These are phyloP conservation scores for Poeciliopsis presidionis DNA, from an alignment of 2,797 vertebrate species.

Conservation along the genomic window DNA sequence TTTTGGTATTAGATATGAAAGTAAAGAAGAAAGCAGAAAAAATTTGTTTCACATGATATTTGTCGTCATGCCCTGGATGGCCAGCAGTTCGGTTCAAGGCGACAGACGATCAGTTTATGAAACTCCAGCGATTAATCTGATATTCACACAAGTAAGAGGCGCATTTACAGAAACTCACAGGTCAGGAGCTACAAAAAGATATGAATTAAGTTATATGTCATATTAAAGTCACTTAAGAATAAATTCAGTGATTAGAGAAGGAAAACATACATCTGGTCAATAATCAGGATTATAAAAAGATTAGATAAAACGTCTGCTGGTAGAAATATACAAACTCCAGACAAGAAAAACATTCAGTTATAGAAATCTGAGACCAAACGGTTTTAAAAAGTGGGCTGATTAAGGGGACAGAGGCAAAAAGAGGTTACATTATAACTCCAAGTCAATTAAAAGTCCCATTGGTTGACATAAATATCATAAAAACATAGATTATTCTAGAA, in stretches of 20 bases:
- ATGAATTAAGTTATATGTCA: conserved; percentile 73
- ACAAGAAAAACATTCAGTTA: conserved; percentile 84
- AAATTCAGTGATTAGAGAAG: conserved; percentile 70
- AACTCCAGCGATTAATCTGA: conserved; percentile 69
- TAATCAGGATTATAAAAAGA: conserved; percentile 78
- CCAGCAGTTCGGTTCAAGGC: conserved; percentile 49
- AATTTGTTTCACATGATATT: conserved; percentile 51
- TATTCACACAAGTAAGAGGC: conserved; percentile 73
- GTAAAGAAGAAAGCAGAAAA: conserved; percentile 27
- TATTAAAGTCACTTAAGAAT: conserved; percentile 74
- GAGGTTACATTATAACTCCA: conserved; percentile 70
- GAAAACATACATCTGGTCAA: conserved; percentile 77
- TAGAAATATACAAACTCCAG: conserved; percentile 85
- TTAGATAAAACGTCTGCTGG: conserved; percentile 80
- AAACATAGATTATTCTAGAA: conserved; percentile 86
- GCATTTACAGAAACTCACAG: conserved; percentile 61
- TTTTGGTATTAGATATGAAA: conserved; percentile 81
- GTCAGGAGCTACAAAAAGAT: conserved; percentile 58
- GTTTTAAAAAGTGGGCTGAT: conserved; percentile 63
- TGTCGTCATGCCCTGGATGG: conserved; percentile 48
- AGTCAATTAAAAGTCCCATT: conserved; percentile 85
- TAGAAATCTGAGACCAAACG: conserved; percentile 87
- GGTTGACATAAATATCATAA: conserved; percentile 92
- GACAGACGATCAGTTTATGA: conserved; percentile 56
- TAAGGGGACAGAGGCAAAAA: conserved; percentile 51